Percentiles rank a stretch among this genome's conserved stretches.
Evolutionary conservation across 2,888 invertebrate genomes (phyloP).

Genomic region (Deilephila elpenor): DNA sequence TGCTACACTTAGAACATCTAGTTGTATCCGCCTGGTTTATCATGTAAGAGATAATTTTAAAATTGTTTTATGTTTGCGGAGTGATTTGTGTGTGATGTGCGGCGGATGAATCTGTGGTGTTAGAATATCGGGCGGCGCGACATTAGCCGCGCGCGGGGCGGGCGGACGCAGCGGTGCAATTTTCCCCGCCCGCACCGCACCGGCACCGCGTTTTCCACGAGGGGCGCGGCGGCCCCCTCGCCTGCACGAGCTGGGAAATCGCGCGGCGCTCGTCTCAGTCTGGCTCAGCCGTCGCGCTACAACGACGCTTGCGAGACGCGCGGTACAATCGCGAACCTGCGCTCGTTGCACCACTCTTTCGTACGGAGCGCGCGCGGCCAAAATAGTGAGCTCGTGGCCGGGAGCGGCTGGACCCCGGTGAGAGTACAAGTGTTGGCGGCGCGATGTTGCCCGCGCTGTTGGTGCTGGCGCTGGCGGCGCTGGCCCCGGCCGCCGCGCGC

Average conservation of each 20-base stretch:
- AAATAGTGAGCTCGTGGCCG: constrained; percentile 81
- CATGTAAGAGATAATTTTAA: not conserved
- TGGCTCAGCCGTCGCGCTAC: constrained; percentile 78
- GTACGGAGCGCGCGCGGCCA: constrained; percentile 67
- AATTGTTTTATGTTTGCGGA: not conserved
- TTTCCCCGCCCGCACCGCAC: constrained; percentile 78
- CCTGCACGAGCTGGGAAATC: constrained; percentile 78
- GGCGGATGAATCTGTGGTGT: constrained; percentile 19
- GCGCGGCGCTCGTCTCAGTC: constrained; percentile 78
- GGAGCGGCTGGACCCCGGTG: constrained; percentile 64
- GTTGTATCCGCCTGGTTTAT: constrained; percentile 3
- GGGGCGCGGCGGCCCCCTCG: constrained; percentile 78
- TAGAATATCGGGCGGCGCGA: constrained; percentile 42
- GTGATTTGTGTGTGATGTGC: constrained; percentile 13
- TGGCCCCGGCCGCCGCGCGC: constrained; percentile 70
- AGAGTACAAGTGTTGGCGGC: constrained; percentile 60
- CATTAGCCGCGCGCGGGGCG: constrained; percentile 58
- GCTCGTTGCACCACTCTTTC: constrained; percentile 60
- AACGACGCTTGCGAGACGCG: constrained; percentile 71
- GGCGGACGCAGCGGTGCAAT: constrained; percentile 64
- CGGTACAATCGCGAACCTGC: constrained; percentile 67
- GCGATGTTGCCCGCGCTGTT: constrained; percentile 76
- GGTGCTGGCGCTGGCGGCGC: constrained; percentile 71
- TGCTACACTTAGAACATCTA: not conserved
- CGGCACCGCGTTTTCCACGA: constrained; percentile 77